A percentile compares a stretch with the other conserved stretches of the same genome.
These are phyloP conservation scores for Pomacea canaliculata DNA, from an alignment of 2,888 invertebrate species.

Conservation along the genomic window DNA sequence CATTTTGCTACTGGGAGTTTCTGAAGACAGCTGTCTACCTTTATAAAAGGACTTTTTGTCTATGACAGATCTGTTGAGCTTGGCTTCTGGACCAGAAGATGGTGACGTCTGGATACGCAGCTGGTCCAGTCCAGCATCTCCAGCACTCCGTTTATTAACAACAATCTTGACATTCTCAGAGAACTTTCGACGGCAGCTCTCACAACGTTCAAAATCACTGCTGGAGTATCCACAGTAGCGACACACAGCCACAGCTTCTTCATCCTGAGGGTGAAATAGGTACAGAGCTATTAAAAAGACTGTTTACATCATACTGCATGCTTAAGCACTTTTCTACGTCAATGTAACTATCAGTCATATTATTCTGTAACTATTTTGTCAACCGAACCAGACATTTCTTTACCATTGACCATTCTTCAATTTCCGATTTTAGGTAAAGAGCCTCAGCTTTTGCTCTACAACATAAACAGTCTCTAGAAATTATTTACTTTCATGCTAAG, in stretches of 20 bases:
- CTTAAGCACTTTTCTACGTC: too few species aligned
- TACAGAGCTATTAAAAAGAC: background rate
- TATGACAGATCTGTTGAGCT: constrained; percentile 23
- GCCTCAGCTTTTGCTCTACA: too few species aligned
- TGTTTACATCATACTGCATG: too few species aligned
- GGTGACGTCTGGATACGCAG: background rate
- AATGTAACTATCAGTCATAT: too few species aligned
- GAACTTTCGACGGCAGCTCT: constrained; percentile 73
- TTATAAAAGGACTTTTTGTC: constrained; percentile 46
- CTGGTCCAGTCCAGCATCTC: background rate
- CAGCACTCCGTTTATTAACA: constrained; percentile 9
- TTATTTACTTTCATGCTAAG: too few species aligned
- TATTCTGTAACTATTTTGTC: too few species aligned
- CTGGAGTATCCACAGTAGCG: constrained; percentile 84
- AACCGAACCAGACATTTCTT: too few species aligned
- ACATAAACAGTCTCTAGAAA: too few species aligned
- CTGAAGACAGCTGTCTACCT: background rate
- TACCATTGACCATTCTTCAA: too few species aligned
- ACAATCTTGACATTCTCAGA: constrained; percentile 2
- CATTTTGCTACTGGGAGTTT: too few species aligned
- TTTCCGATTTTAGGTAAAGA: too few species aligned
- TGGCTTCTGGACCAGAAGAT: constrained; percentile 1
- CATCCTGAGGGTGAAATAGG: constrained; percentile 23
- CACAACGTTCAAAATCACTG: constrained; percentile 83
- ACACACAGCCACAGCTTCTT: constrained; percentile 74